Percentiles rank a stretch among this genome's conserved stretches.
Evolutionary conservation across 2,888 invertebrate species (phyloP).

Genomic region (Cerceris ruficornis): DNA sequence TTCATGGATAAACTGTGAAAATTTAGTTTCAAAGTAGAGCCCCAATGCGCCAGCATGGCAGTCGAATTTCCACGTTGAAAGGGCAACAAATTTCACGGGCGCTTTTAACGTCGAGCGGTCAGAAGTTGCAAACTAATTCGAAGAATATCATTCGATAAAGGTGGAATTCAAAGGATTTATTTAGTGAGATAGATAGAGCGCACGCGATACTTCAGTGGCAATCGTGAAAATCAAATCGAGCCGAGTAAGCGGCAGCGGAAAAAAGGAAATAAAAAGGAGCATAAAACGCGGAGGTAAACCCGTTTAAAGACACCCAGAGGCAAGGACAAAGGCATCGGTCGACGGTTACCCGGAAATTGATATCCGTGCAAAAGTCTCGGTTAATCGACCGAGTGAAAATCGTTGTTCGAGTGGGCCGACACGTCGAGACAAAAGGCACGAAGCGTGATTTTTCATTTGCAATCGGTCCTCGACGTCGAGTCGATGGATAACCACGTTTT

Average conservation of each 20-base stretch:
- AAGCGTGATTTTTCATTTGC: slow-evolving; percentile 58
- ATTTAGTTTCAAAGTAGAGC: not conserved
- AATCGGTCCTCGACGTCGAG: slow-evolving; percentile 51
- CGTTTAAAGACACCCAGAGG: slow-evolving; percentile 16
- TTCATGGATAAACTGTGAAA: not conserved
- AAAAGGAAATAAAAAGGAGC: slow-evolving; percentile 40
- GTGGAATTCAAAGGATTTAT: slow-evolving; percentile 16
- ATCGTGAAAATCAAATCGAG: slow-evolving; percentile 32
- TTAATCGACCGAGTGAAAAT: slow-evolving; percentile 58
- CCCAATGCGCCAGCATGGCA: not conserved
- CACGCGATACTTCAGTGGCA: not conserved
- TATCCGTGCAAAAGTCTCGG: slow-evolving; percentile 51
- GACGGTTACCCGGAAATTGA: slow-evolving; percentile 55
- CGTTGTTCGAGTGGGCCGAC: slow-evolving; percentile 41
- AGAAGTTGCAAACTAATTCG: not conserved
- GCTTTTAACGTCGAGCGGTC: not conserved
- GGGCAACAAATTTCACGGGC: not conserved
- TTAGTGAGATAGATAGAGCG: not conserved
- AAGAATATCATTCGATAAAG: slow-evolving; percentile 2
- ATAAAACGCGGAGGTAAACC: slow-evolving; percentile 39
- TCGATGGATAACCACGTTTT: slow-evolving; percentile 58
- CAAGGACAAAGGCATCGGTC: slow-evolving; percentile 38
- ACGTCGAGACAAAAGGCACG: slow-evolving; percentile 52
- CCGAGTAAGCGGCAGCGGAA: slow-evolving; percentile 14
- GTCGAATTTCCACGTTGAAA: not conserved